Evolutionary conservation across 2,888 invertebrate genomes (phyloP).

Genomic region (Lycaena phlaeas): DNA sequence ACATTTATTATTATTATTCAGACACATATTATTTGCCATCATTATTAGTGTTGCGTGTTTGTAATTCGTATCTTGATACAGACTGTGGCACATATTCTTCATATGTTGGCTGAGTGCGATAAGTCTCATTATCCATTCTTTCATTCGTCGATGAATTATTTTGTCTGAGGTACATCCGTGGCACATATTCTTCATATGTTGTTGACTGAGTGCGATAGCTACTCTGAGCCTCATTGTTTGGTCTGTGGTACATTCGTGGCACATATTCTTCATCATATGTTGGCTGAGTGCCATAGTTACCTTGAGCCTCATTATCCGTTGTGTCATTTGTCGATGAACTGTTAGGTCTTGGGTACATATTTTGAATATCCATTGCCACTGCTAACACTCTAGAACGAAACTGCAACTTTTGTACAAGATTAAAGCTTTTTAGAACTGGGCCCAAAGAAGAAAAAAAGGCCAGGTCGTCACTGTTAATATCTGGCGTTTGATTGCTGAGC

Average conservation of each 20-base stretch:
- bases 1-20: too few relatives aligned
- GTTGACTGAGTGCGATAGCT: neutral
- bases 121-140: slow-evolving; percentile 5
- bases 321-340: slow-evolving; percentile 16
- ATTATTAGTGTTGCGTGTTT: slow-evolving; percentile 5
- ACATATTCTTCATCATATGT: slow-evolving; percentile 15
- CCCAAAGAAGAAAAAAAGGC: slow-evolving; percentile 4
- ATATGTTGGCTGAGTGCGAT: neutral
- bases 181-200: neutral
- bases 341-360: slow-evolving; percentile 16
- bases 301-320: slow-evolving; percentile 10
- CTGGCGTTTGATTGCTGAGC: slow-evolving; percentile 4
- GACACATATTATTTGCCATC: slow-evolving; percentile 4
- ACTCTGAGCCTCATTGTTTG: slow-evolving; percentile 4
- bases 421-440: too few relatives aligned
- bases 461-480: slow-evolving; percentile 8
- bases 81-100: neutral
- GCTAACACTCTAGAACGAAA: slow-evolving; percentile 24
- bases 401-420: slow-evolving; percentile 8
- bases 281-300: slow-evolving; percentile 11
- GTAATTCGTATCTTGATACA: neutral
- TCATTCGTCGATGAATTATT: slow-evolving; percentile 5
- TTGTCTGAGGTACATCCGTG: slow-evolving; percentile 1
- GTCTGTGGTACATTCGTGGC: slow-evolving; percentile 15
- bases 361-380: slow-evolving; percentile 19